Conservation (phyloP, 1,140 invertebrate species). For the Yoshiicerus persimilis region DNA sequence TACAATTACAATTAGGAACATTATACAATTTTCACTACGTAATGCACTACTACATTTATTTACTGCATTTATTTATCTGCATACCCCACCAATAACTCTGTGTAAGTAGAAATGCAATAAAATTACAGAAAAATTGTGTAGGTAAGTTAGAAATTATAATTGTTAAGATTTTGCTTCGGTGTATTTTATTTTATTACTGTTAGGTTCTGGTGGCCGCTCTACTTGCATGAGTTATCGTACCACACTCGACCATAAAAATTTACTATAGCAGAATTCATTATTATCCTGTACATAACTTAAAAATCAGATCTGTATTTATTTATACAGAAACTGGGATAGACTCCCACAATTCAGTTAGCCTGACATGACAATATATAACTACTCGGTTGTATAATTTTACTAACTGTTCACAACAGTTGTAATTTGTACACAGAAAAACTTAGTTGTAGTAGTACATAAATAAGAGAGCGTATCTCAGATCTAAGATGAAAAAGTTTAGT, state of each 20-base stretch:
- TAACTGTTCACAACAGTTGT: background rate
- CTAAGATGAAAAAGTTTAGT: background rate
- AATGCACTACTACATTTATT: background rate
- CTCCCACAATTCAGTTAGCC: background rate
- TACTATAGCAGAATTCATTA: background rate
- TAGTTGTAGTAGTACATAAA: background rate
- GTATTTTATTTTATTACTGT: background rate
- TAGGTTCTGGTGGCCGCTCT: background rate
- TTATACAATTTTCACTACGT: background rate
- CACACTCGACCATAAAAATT: background rate
- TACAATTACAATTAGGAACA: background rate
- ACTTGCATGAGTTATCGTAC: background rate
- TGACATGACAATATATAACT: slow-evolving; percentile 9
- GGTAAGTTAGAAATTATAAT: too few relatives aligned
- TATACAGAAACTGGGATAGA: background rate
- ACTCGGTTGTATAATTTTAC: background rate
- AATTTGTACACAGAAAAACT: background rate
- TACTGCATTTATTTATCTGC: too few relatives aligned
- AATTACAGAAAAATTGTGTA: background rate
- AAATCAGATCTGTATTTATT: background rate
- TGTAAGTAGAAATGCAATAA: too few relatives aligned
- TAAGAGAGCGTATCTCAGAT: background rate
- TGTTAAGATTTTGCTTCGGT: background rate
- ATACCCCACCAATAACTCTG: too few relatives aligned
- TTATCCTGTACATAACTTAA: background rate